These are phyloP conservation scores for Pecten maximus DNA, from an alignment of 2,888 invertebrate species.

Conservation along the genomic window DNA sequence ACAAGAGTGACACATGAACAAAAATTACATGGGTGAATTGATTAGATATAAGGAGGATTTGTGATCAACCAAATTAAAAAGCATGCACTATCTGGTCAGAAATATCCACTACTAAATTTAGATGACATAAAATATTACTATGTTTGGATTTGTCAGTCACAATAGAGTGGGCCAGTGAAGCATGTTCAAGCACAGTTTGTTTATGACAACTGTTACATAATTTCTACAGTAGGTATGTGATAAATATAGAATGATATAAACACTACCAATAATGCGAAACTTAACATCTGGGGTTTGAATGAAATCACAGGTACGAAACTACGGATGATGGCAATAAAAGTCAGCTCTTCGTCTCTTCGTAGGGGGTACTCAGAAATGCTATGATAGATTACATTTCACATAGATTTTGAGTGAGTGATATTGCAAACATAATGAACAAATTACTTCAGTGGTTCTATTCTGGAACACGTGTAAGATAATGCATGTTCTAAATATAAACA, in stretches of 20 bases:
- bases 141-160: too few relatives aligned
- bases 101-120: too few relatives aligned
- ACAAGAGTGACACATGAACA: too few relatives aligned
- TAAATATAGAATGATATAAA: background rate
- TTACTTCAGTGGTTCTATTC: background rate
- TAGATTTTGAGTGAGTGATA: constrained; percentile 18
- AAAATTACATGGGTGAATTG: too few relatives aligned
- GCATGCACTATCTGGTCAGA: too few relatives aligned
- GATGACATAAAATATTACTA: too few relatives aligned
- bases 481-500: constrained; percentile 27
- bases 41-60: too few relatives aligned
- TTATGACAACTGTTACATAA: background rate
- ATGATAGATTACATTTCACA: background rate
- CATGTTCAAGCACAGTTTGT: background rate
- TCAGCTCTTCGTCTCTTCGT: background rate
- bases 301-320: constrained; percentile 10
- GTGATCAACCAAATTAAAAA: too few relatives aligned
- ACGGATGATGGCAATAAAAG: background rate
- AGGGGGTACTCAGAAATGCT: constrained; percentile 33
- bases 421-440: constrained; percentile 22
- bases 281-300: constrained; percentile 2
- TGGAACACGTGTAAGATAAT: background rate
- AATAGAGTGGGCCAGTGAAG: too few relatives aligned
- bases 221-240: background rate
- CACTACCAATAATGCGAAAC: background rate